Conservation (phyloP, 2,797 vertebrate genomes). For the Pseudochirops cupreus region DNA sequence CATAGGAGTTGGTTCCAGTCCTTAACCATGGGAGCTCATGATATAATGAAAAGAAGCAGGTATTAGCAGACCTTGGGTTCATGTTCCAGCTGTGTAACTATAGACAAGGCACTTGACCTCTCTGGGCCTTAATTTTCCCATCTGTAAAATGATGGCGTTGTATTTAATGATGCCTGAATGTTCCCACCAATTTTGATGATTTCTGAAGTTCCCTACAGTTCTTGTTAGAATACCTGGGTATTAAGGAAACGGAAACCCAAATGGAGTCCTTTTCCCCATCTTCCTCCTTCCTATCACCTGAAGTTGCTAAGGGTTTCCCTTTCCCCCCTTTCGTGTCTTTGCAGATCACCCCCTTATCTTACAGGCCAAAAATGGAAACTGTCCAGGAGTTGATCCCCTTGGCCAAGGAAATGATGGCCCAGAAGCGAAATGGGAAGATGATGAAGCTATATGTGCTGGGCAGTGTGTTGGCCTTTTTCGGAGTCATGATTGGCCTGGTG, state of each 20-base stretch:
- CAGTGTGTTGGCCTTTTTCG: slow-evolving; percentile 90
- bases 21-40: not conserved
- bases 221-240: not conserved
- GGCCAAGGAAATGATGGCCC: slow-evolving; percentile 90
- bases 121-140: not conserved
- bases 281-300: not conserved
- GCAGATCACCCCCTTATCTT: slow-evolving; percentile 43
- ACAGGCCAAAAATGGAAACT: slow-evolving; percentile 86
- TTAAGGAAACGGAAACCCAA: not conserved
- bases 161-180: not conserved
- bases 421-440: slow-evolving; percentile 87
- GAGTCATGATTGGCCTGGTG: slow-evolving; percentile 89
- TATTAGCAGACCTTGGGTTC: not conserved
- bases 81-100: not conserved
- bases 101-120: not conserved
- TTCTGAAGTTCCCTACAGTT: slow-evolving; percentile 1
- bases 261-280: not conserved
- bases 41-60: not conserved
- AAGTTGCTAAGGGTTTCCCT: not conserved
- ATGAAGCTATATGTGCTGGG: slow-evolving; percentile 94
- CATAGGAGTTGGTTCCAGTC: not conserved
- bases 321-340: not conserved
- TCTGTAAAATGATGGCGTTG: not conserved
- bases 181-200: not conserved
- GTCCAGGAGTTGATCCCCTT: slow-evolving; percentile 92